Conservation (phyloP, 2,888 invertebrate genomes). For the Eristalis arbustorum region DNA sequence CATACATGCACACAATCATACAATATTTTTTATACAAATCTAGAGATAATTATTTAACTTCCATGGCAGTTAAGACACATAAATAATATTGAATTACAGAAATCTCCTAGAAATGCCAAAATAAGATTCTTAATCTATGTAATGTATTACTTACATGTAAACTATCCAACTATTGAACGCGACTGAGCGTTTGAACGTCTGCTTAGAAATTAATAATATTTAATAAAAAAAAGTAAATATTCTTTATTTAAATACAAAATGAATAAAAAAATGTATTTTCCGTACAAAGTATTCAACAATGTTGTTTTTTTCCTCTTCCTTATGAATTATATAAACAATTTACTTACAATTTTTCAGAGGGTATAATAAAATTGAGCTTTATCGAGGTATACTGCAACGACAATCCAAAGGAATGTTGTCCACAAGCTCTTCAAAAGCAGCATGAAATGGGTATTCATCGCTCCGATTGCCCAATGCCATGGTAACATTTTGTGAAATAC, state of each 20-base stretch:
- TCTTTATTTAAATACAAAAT: slow-evolving; percentile 1
- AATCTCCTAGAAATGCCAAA: slow-evolving; percentile 69
- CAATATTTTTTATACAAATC: slow-evolving; percentile 46
- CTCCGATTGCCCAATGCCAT: slow-evolving; percentile 87
- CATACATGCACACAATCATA: slow-evolving; percentile 5
- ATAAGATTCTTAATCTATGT: slow-evolving; percentile 60
- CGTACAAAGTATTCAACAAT: slow-evolving; percentile 26
- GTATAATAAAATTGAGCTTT: slow-evolving; percentile 82
- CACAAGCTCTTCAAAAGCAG: slow-evolving; percentile 88
- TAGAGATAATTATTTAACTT: slow-evolving; percentile 44
- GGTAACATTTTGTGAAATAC: slow-evolving; percentile 89
- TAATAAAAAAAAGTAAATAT: slow-evolving; percentile 35
- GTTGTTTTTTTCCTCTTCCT: background rate
- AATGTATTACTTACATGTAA: slow-evolving; percentile 29
- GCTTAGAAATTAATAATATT: slow-evolving; percentile 45
- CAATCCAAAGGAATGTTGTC: slow-evolving; percentile 92
- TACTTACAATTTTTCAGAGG: slow-evolving; percentile 68
- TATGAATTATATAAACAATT: background rate
- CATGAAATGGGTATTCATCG: slow-evolving; percentile 88
- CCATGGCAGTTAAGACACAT: slow-evolving; percentile 48
- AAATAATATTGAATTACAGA: slow-evolving; percentile 31
- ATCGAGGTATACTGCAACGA: slow-evolving; percentile 89
- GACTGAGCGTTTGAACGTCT: slow-evolving; percentile 44
- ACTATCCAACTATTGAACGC: slow-evolving; percentile 25
- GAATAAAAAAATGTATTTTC: slow-evolving; percentile 40